These are phyloP conservation scores for Myotis lucifugus DNA, from an alignment of 2,113 vertebrate species.

Conservation along the genomic window DNA sequence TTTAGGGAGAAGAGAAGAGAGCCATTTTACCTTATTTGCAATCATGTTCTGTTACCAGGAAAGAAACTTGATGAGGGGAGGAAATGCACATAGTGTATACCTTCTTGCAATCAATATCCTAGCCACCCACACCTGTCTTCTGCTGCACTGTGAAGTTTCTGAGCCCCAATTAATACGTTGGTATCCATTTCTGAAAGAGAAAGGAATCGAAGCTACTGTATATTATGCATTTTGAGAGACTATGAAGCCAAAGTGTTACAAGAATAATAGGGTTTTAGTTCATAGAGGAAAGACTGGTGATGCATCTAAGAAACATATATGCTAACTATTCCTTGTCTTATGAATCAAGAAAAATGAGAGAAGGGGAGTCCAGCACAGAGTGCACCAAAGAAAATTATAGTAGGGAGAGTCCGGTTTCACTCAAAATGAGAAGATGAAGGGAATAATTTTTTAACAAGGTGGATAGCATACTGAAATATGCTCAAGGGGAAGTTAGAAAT, in stretches of 20 bases:
- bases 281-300: not conserved
- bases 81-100: not conserved
- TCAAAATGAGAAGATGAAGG: not conserved
- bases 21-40: not conserved
- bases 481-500: not conserved
- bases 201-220: not conserved
- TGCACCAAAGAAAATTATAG: not conserved
- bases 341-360: not conserved
- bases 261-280: not conserved
- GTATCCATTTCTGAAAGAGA: not conserved
- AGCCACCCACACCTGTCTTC: not conserved
- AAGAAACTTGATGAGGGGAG: not conserved
- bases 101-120: not conserved
- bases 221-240: not conserved
- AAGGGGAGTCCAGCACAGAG: not conserved
- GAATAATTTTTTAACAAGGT: not conserved
- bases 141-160: not conserved
- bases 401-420: not conserved
- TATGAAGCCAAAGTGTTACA: not conserved
- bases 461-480: not conserved
- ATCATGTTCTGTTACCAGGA: not conserved
- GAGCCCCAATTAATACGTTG: not conserved
- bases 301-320: not conserved
- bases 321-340: not conserved
- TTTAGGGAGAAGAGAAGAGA: not conserved